A percentile compares a stretch with the other conserved stretches of the same genome.
Evolutionary conservation across 2,888 invertebrate genomes (phyloP).

Genomic region (Unio pictorum): DNA sequence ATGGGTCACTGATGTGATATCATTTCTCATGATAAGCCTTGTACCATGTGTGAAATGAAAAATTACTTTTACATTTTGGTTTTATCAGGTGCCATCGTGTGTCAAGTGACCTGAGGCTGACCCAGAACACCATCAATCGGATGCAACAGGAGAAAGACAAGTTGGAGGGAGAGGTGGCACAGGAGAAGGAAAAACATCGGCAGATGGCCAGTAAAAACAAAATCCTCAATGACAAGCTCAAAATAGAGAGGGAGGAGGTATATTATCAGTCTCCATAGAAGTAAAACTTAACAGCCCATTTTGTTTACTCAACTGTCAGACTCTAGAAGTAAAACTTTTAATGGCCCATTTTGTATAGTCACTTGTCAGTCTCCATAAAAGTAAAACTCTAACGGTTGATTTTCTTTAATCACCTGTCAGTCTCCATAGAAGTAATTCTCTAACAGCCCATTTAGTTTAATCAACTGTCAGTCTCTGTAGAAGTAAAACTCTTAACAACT

Average conservation of each 20-base stretch:
- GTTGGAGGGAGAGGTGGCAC: conserved; percentile 46
- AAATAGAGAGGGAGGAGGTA: conserved; percentile 67
- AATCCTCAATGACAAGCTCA: conserved; percentile 47
- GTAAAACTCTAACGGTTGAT: too few species aligned
- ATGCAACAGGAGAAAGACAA: conserved; percentile 50
- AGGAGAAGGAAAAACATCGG: conserved; percentile 61
- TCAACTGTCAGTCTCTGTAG: too few species aligned
- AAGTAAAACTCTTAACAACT: too few species aligned
- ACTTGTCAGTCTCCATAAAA: too few species aligned
- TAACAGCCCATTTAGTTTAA: too few species aligned
- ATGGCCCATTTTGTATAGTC: too few species aligned
- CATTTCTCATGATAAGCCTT: neutral
- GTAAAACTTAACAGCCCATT: too few species aligned
- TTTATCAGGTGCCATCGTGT: conserved; percentile 50
- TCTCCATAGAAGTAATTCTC: too few species aligned
- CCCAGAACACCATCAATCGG: conserved; percentile 46
- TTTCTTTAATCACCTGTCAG: too few species aligned
- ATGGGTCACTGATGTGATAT: neutral
- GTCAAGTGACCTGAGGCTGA: conserved; percentile 55
- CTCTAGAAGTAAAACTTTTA: too few species aligned
- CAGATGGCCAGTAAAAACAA: conserved; percentile 59
- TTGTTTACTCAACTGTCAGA: too few species aligned
- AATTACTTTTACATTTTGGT: neutral
- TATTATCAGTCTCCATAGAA: neutral
- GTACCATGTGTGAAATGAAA: neutral